Evolutionary conservation across 2,888 invertebrate genomes (phyloP).

Genomic region (Cantharis rustica): DNA sequence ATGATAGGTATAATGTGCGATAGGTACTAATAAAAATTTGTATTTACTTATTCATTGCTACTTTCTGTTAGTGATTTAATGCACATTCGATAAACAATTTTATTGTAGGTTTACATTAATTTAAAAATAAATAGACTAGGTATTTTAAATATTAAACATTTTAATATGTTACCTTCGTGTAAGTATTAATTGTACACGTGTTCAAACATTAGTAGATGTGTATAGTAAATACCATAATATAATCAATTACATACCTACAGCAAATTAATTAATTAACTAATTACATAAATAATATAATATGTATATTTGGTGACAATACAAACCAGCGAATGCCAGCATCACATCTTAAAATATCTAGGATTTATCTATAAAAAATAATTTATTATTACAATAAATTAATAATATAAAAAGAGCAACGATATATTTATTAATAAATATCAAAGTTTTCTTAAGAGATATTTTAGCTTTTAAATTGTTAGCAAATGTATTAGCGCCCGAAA

Average conservation of each 20-base stretch:
- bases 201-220: background rate
- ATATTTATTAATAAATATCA: background rate
- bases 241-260: background rate
- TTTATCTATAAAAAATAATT: background rate
- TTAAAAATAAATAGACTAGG: conserved; percentile 9
- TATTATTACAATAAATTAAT: background rate
- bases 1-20: background rate
- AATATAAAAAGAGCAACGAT: background rate
- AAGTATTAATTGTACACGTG: conserved; percentile 17
- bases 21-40: background rate
- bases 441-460: background rate
- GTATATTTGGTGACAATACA: too few relatives aligned
- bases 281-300: too few relatives aligned
- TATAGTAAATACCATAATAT: background rate
- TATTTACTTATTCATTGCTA: background rate
- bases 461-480: conserved; percentile 25
- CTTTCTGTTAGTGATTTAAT: background rate
- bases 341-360: background rate
- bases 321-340: background rate
- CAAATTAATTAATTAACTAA: background rate
- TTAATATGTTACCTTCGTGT: background rate
- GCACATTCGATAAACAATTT: conserved; percentile 11
- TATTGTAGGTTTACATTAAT: conserved; percentile 17
- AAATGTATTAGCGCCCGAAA: conserved; percentile 32
- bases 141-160: background rate